Evolutionary conservation across 2,888 invertebrate genomes (phyloP).

Genomic region (Pseudococcus viburni): DNA sequence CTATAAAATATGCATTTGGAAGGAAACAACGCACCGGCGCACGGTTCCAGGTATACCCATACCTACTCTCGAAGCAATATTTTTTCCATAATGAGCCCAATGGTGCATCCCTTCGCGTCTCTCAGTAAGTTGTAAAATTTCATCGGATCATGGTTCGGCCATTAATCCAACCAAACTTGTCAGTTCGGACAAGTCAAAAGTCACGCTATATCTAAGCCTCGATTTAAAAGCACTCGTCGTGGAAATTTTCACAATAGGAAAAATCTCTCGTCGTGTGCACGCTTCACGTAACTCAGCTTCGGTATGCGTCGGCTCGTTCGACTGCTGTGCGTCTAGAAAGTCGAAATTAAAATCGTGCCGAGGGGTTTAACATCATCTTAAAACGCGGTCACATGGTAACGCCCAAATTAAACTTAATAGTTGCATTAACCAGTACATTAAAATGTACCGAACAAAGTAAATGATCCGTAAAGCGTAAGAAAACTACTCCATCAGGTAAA

Average conservation of each 20-base stretch:
- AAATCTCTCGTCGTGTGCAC: not conserved
- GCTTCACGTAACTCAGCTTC: not conserved
- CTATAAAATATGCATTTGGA: slow-evolving; percentile 17
- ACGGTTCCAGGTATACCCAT: not conserved
- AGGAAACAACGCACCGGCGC: not conserved
- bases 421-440: slow-evolving; percentile 24
- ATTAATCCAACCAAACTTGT: slow-evolving; percentile 16
- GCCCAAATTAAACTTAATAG: slow-evolving; percentile 20
- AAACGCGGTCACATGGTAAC: not conserved
- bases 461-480: slow-evolving; percentile 28
- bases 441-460: slow-evolving; percentile 21
- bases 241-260: not conserved
- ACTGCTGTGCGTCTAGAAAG: not conserved
- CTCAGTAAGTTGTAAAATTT: not conserved
- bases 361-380: not conserved
- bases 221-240: not conserved
- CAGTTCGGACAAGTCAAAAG: slow-evolving; percentile 22
- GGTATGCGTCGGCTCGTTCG: not conserved
- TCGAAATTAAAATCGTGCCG: not conserved
- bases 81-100: slow-evolving; percentile 9
- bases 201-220: not conserved
- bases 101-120: not conserved
- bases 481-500: not conserved
- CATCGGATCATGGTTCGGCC: slow-evolving; percentile 25
- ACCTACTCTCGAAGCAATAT: not conserved